phyloP scores from a whole-genome alignment of 2,888 invertebrate genomes.

The Cephus nigrinus region DNA sequence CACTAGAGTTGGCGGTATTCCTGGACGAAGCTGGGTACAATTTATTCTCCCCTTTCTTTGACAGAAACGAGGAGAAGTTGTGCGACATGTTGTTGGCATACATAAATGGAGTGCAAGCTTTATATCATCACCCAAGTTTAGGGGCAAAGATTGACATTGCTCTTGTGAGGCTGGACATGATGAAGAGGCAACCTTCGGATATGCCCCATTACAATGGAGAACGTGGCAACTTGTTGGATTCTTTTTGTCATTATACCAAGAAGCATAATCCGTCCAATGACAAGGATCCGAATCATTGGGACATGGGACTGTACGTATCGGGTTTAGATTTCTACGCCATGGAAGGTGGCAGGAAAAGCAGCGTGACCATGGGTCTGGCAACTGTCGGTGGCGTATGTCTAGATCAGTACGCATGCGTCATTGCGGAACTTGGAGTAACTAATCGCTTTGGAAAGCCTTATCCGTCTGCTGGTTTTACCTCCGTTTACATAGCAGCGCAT shows the following conservation, averaged over 20 bases:
- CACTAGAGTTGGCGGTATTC: constrained; percentile 79
- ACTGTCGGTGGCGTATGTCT: constrained; percentile 83
- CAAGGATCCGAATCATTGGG: constrained; percentile 80
- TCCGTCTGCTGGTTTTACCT: constrained; percentile 86
- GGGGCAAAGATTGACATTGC: constrained; percentile 76
- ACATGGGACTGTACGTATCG: constrained; percentile 81
- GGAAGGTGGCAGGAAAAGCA: constrained; percentile 77
- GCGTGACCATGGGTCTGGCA: constrained; percentile 85
- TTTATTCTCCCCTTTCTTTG: constrained; percentile 76
- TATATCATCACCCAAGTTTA: constrained; percentile 82
- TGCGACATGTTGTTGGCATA: constrained; percentile 83
- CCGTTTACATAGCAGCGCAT: constrained; percentile 84
- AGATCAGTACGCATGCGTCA: constrained; percentile 79
- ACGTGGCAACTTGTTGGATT: constrained; percentile 75
- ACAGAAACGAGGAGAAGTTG: constrained; percentile 74
- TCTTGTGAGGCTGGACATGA: constrained; percentile 77
- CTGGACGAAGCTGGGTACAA: constrained; percentile 80
- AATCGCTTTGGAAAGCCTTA: constrained; percentile 81
- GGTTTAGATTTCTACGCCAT: constrained; percentile 82
- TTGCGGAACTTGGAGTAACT: constrained; percentile 81
- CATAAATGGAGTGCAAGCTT: constrained; percentile 81
- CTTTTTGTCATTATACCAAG: constrained; percentile 79
- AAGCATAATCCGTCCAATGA: constrained; percentile 76
- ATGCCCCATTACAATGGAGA: constrained; percentile 77
- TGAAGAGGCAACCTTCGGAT: constrained; percentile 74